phyloP scores from a whole-genome alignment of 2,888 invertebrate genomes.

The Reticulitermes lucifugus region DNA sequence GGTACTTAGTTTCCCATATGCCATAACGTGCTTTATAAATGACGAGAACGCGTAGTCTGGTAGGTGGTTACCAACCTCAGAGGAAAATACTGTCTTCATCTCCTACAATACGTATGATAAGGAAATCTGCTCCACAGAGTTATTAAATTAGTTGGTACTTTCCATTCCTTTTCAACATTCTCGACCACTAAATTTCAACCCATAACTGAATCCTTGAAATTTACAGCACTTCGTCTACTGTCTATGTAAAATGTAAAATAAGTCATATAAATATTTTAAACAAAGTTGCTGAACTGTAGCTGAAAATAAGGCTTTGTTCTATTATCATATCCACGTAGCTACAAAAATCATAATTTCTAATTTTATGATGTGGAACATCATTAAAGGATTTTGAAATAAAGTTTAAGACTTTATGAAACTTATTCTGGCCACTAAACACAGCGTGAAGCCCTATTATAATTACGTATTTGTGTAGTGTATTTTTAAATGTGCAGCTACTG shows the following conservation, averaged over 20 bases:
- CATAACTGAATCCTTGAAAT: neutral
- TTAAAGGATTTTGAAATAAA: neutral
- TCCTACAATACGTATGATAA: too few species aligned
- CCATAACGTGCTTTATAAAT: too few species aligned
- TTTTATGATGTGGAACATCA: neutral
- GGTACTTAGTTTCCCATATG: too few species aligned
- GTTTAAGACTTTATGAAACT: neutral
- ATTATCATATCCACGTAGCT: too few species aligned
- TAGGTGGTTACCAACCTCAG: too few species aligned
- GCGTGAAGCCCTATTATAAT: neutral
- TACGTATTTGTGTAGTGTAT: neutral
- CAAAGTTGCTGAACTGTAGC: neutral
- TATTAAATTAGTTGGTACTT: too few species aligned
- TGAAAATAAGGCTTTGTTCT: neutral
- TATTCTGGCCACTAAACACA: neutral
- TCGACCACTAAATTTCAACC: neutral
- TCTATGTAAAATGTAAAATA: neutral
- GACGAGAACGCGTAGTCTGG: too few species aligned
- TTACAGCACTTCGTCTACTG: neutral
- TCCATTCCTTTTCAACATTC: neutral
- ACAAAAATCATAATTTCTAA: neutral
- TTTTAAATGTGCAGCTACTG: too few species aligned
- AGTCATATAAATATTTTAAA: neutral
- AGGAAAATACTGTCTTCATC: too few species aligned
- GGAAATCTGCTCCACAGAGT: too few species aligned